These are phyloP conservation scores for Periphyllus acericola DNA, from an alignment of 2,888 invertebrate species.

Conservation along the genomic window DNA sequence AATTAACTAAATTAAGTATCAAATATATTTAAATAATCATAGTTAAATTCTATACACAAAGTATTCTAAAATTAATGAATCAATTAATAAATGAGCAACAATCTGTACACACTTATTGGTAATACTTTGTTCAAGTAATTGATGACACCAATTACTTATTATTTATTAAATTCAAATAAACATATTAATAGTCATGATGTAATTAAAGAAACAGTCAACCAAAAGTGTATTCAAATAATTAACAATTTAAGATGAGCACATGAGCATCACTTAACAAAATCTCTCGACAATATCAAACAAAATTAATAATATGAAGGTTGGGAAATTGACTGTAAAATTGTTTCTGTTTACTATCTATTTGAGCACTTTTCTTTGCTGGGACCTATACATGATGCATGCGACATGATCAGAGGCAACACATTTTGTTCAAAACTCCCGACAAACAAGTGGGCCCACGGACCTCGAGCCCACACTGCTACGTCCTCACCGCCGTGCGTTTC, in stretches of 20 bases:
- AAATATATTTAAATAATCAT: background rate
- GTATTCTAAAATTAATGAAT: background rate
- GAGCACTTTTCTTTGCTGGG: slow-evolving; percentile 64
- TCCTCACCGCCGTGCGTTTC: slow-evolving; percentile 64
- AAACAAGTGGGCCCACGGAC: slow-evolving; percentile 63
- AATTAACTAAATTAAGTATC: background rate
- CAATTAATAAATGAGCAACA: background rate
- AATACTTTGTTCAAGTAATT: background rate
- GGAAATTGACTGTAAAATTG: background rate
- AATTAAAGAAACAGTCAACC: background rate
- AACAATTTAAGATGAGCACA: background rate
- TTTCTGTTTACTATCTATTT: slow-evolving; percentile 22
- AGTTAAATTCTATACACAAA: background rate
- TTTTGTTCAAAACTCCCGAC: slow-evolving; percentile 63
- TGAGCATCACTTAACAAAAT: background rate
- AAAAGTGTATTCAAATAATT: background rate
- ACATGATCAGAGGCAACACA: slow-evolving; percentile 62
- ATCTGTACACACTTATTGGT: background rate
- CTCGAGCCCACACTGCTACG: slow-evolving; percentile 63
- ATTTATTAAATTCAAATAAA: background rate
- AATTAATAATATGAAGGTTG: background rate
- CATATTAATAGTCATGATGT: background rate
- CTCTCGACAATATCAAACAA: background rate
- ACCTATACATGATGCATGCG: slow-evolving; percentile 61
- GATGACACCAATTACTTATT: background rate